Evolutionary conservation across 2,797 vertebrate species (phyloP).

Genomic region (Molossus molossus): DNA sequence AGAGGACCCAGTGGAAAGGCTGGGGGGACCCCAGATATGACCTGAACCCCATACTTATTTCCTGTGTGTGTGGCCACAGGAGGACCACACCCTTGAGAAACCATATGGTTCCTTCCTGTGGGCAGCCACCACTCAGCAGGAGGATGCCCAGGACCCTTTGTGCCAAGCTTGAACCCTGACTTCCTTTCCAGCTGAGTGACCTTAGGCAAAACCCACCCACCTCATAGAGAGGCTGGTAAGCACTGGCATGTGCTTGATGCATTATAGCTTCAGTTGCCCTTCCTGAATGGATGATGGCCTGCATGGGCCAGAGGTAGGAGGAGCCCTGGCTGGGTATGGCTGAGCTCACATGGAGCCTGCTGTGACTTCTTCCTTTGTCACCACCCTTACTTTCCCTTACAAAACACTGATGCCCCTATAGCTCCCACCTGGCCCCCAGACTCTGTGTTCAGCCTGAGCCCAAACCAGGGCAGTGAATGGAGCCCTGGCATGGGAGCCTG

Average conservation of each 20-base stretch:
- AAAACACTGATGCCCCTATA: not conserved
- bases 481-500: not conserved
- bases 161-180: not conserved
- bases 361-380: not conserved
- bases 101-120: not conserved
- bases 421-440: not conserved
- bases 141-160: not conserved
- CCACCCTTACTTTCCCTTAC: not conserved
- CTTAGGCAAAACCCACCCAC: not conserved
- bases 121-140: not conserved
- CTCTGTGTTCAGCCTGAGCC: not conserved
- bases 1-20: not conserved
- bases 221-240: not conserved
- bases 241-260: not conserved
- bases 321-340: not conserved
- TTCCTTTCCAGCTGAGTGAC: not conserved
- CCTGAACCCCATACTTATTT: not conserved
- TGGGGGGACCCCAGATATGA: not conserved
- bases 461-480: not conserved
- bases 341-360: not conserved
- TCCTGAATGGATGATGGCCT: not conserved
- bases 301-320: not conserved
- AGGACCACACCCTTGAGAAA: not conserved
- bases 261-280: not conserved
- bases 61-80: not conserved